Evolutionary conservation across 1,140 invertebrate species (phyloP).

Genomic region (Pseudomyrmex flavicornis): DNA sequence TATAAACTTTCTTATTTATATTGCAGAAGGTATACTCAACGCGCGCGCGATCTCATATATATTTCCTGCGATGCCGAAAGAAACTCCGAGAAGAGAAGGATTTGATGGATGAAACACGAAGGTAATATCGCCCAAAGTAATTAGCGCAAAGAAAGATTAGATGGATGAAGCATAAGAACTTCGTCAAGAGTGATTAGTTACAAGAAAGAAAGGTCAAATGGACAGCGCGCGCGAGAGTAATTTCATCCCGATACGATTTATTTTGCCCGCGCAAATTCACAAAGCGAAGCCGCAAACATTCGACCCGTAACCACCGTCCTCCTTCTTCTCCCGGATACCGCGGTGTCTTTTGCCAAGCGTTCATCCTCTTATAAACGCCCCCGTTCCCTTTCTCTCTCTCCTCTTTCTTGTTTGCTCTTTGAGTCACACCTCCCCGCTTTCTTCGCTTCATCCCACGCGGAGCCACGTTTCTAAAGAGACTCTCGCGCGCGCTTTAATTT

Average conservation of each 20-base stretch:
- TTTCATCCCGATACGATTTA: constrained; percentile 44
- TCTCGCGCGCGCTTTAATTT: constrained; percentile 58
- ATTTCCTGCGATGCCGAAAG: constrained; percentile 34
- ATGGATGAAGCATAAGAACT: constrained; percentile 58
- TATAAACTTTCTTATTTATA: neutral
- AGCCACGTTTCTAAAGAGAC: constrained; percentile 5
- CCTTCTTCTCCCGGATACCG: neutral
- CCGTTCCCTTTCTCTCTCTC: neutral
- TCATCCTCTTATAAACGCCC: constrained; percentile 44
- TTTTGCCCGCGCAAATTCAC: neutral
- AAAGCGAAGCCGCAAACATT: constrained; percentile 31
- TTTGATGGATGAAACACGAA: constrained; percentile 64
- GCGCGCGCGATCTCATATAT: neutral
- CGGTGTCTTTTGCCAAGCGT: constrained; percentile 42
- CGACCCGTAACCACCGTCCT: neutral
- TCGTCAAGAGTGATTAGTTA: constrained; percentile 63
- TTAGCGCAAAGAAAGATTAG: constrained; percentile 60
- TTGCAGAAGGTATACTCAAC: too few species aligned
- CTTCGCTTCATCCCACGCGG: neutral
- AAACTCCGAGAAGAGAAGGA: constrained; percentile 44
- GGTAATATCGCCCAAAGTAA: constrained; percentile 62
- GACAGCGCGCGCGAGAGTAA: constrained; percentile 10
- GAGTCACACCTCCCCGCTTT: constrained; percentile 24
- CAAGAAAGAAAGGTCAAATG: constrained; percentile 30
- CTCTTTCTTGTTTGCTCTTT: constrained; percentile 8